Evolutionary conservation across 2,113 vertebrate genomes (phyloP), one percentile per base, ranked within the genome.

Genomic region (Danio rerio): DNA sequence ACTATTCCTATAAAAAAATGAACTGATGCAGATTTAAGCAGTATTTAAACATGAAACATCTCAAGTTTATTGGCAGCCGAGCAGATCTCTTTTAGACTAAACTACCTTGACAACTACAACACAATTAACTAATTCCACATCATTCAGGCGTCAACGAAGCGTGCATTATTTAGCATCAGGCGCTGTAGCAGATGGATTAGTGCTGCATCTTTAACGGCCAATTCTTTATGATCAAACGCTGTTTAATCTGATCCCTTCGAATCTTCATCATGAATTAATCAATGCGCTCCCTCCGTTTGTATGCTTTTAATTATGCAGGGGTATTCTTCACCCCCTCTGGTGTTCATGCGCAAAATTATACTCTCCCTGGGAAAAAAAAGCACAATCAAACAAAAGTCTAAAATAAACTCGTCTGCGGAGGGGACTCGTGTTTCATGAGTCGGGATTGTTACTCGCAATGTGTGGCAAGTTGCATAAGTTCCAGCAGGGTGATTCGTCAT

Each of bases 211-310:
- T 83, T 75, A 83, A 80, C 79, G 80, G 62, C 42, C 31, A 31
- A 53, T 83, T 66, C 65, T 62, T 81, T 78, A 86, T 79, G 85
- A 86, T 84, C 82, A 72, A 58, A 78, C 59, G 15, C 66, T 63
- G 74, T 84, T 86, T 81, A 81, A 86, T 79, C 82, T 69, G 53
- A 80, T 83, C 59, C 66, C 72, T 81, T 62, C 72, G 68, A 84
- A 81, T 74, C 73, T 81, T 52, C 80, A 72, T 59, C 74, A 86
- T 84, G 68, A 86, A 86, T 86, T 81, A 86, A 79, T 86, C 79
- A 86, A 73, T 70, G 74, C 20, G 47, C 72, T 84, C 71, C 79
- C 52, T 86, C 55, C 59, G 69, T 83, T 86, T 81, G 85, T 78
- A 66, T 69, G 55, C 15, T 55, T 84, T 84, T 72, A 81, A 81